These are phyloP conservation scores for Drosophila jambulina DNA, from an alignment of 1,140 invertebrate genomes.

Conservation along the genomic window DNA sequence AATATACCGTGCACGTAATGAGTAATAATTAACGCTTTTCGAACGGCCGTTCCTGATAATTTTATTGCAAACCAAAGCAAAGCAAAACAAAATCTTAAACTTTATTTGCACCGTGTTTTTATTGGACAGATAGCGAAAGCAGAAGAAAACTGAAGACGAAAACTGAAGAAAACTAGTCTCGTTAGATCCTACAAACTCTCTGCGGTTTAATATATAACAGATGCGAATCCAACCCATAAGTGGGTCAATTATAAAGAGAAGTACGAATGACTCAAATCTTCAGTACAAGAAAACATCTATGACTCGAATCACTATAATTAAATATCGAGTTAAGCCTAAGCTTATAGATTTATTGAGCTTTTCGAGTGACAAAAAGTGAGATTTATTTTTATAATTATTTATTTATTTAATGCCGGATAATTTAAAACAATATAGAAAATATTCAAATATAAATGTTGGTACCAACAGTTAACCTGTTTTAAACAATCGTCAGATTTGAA, in stretches of 20 bases:
- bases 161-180: not conserved
- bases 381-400: not conserved
- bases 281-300: not conserved
- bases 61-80: slow-evolving; percentile 41
- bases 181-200: not conserved
- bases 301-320: not conserved
- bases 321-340: too few relatives aligned
- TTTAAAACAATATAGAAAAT: not conserved
- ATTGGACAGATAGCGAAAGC: slow-evolving; percentile 26
- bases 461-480: not conserved
- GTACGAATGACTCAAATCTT: not conserved
- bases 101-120: slow-evolving; percentile 25
- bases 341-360: not conserved
- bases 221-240: slow-evolving; percentile 5
- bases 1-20: slow-evolving; percentile 57
- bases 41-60: slow-evolving; percentile 48
- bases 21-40: slow-evolving; percentile 65
- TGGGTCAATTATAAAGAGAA: not conserved
- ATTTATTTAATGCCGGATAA: not conserved
- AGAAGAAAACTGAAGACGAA: too few relatives aligned
- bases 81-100: slow-evolving; percentile 51
- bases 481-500: not conserved
- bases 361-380: too few relatives aligned
- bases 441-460: not conserved
- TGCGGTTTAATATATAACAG: not conserved